These are phyloP conservation scores for Mastacembelus armatus DNA, from an alignment of 2,797 vertebrate species.

Conservation along the genomic window DNA sequence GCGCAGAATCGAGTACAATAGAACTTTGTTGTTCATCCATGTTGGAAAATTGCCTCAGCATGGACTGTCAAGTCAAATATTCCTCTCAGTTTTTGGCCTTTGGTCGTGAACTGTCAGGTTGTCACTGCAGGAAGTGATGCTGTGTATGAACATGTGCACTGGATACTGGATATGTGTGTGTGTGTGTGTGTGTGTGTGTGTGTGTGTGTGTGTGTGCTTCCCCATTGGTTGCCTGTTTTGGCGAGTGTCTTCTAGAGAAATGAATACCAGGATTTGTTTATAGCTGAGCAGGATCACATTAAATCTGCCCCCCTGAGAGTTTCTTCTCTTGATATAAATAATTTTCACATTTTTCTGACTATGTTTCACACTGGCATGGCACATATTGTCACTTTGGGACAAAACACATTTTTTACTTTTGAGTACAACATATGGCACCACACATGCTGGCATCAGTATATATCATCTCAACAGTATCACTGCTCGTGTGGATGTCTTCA, in stretches of 20 bases:
- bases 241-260: neutral
- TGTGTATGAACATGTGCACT: slow-evolving; percentile 43
- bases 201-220: too few relatives aligned
- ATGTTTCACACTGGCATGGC: slow-evolving; percentile 26
- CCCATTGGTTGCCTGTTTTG: too few relatives aligned
- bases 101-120: slow-evolving; percentile 29
- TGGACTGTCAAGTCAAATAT: slow-evolving; percentile 72
- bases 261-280: slow-evolving; percentile 28
- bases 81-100: slow-evolving; percentile 53
- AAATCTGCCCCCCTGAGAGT: slow-evolving; percentile 18
- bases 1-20: slow-evolving; percentile 56
- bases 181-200: neutral
- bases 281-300: slow-evolving; percentile 19
- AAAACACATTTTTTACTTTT: slow-evolving; percentile 19
- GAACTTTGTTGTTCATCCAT: slow-evolving; percentile 63
- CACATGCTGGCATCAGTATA: slow-evolving; percentile 32
- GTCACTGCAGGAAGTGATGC: slow-evolving; percentile 46
- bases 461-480: neutral
- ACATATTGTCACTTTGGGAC: slow-evolving; percentile 38
- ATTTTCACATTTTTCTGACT: slow-evolving; percentile 19
- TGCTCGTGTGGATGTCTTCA: slow-evolving; percentile 29
- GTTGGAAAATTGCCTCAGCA: slow-evolving; percentile 70
- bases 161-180: neutral
- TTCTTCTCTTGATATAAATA: slow-evolving; percentile 34
- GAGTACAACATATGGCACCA: slow-evolving; percentile 18